Conservation (phyloP, 2,113 vertebrate species). For the Marcusenius ussheri region DNA sequence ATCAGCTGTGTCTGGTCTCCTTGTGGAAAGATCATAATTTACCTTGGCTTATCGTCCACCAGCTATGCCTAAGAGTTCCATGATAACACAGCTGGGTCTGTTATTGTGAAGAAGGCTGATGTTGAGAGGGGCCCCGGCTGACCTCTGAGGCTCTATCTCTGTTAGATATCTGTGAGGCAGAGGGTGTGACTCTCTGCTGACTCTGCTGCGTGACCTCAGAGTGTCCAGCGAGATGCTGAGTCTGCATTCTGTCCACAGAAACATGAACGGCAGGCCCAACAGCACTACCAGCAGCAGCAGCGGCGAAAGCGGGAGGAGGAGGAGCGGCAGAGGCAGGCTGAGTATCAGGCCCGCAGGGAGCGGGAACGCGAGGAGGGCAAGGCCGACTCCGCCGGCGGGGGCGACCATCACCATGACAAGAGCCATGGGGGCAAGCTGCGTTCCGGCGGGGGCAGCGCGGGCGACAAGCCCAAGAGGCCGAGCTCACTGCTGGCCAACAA, state of each 20-base stretch:
- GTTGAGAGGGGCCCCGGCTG: neutral
- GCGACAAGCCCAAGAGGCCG: constrained; percentile 83
- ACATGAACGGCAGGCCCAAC: constrained; percentile 92
- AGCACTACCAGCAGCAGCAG: constrained; percentile 93
- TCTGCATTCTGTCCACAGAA: constrained; percentile 60
- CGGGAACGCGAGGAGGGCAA: constrained; percentile 67
- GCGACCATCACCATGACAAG: constrained; percentile 71
- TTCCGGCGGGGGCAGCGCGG: constrained; percentile 41
- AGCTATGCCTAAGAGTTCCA: neutral
- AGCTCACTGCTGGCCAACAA: constrained; percentile 90
- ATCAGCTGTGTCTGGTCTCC: neutral
- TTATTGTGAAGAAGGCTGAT: neutral
- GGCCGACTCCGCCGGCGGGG: constrained; percentile 54
- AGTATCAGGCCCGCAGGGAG: constrained; percentile 79
- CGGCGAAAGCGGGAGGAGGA: constrained; percentile 87
- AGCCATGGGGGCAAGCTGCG: constrained; percentile 68
- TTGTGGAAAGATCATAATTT: neutral
- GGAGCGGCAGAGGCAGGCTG: constrained; percentile 85
- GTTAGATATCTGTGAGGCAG: neutral
- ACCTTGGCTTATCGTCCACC: neutral
- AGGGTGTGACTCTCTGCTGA: neutral
- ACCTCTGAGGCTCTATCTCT: neutral
- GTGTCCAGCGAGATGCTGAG: neutral
- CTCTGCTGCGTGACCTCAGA: neutral
- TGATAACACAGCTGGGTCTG: neutral